Evolutionary conservation across 1,140 invertebrate genomes (phyloP), one percentile per base, ranked within the genome.

Genomic region (Aphaenogaster ashmeadi): DNA sequence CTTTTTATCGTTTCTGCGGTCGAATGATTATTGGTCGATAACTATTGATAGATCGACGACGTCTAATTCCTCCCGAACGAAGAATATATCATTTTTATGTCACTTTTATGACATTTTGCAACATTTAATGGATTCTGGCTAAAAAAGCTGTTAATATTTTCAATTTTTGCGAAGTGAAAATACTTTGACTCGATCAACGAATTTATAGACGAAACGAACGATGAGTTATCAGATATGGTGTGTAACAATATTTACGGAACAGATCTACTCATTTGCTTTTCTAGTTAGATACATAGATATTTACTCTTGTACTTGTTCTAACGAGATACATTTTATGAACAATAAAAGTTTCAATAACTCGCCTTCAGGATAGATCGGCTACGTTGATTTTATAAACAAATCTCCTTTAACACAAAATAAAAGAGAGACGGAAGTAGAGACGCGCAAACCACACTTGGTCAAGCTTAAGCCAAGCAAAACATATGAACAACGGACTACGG

Each of bases 1-100:
- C 1, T 81, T 87, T 67, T 80, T 27, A 52, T 44, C 13, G 38
- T 27, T 60, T 44, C 41, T 44, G 66, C 50, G 56, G 44, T 64
- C 44, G 9, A 6, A 21, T 60, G 27, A 41, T 62, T 71, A 71
- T 36, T 77, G 52, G 8, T 41, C n/a, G 7, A n/a, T 44, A 80
- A 56, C 64, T 58, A n/a, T 44, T 50, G 38, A 83, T 83, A 21
- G 80, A 36, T 36, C 41, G 11, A 21, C 9, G 9, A 44, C 18
- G n/a, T 60, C 58, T 21, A 36, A 74, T n/a, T 18, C 44, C 4
- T 66, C 41, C 18, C 18, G 18, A 66, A 66, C 9, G 36, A 77
- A 60, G 21, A 77, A 77, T 27, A 7, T 54, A 74, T 74, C 0
- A 58, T 21, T 38, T n/a, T 74, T 15, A 58, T 8, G 13, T 41